Evolutionary conservation across 2,888 invertebrate genomes (phyloP).

Genomic region (Serrognathus titanus): DNA sequence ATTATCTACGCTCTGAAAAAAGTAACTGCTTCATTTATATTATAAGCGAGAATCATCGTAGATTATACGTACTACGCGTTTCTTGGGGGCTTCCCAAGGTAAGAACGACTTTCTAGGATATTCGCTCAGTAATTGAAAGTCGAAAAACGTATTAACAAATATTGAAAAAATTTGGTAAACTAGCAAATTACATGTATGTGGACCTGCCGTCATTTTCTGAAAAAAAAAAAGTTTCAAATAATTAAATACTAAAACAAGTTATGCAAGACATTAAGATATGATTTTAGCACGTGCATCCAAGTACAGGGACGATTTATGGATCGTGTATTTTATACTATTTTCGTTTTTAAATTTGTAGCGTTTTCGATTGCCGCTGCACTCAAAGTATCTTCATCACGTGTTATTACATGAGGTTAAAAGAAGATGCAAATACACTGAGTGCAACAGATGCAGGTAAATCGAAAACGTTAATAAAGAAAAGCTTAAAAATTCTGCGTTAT

Average conservation of each 20-base stretch:
- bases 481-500: too few species aligned
- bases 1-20: conserved; percentile 35
- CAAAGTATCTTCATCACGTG: too few species aligned
- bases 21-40: background rate
- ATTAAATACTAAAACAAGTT: background rate
- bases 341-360: too few species aligned
- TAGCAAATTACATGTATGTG: conserved; percentile 7
- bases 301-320: too few species aligned
- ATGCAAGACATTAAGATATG: too few species aligned
- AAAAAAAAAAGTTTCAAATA: background rate
- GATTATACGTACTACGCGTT: background rate
- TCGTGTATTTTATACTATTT: too few species aligned
- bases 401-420: too few species aligned
- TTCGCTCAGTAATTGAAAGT: conserved; percentile 6
- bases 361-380: too few species aligned
- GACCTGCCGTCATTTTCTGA: conserved; percentile 14
- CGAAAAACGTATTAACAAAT: conserved; percentile 5
- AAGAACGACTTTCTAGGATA: conserved; percentile 15
- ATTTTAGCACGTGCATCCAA: too few species aligned
- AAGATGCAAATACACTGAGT: too few species aligned
- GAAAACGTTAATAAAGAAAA: too few species aligned
- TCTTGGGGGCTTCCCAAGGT: conserved; percentile 12
- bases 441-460: too few species aligned
- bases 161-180: conserved; percentile 6
- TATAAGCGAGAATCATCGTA: background rate